Evolutionary conservation across 2,797 vertebrate genomes (phyloP).

Genomic region (Alfaro cultratus): DNA sequence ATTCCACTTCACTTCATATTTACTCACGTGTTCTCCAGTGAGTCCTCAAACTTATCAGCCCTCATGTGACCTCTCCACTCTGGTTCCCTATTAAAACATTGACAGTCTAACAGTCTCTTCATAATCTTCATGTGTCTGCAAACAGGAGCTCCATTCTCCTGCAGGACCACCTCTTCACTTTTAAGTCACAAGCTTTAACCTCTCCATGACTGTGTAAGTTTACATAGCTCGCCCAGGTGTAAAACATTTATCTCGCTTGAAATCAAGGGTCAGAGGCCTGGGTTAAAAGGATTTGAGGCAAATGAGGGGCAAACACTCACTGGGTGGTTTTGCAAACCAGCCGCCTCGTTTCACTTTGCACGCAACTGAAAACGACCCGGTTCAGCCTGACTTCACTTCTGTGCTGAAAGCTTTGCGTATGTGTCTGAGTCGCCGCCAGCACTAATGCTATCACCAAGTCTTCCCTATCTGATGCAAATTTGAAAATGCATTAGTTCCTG

Average conservation of each 20-base stretch:
- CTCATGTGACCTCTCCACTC: constrained; percentile 3
- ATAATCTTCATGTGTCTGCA: constrained; percentile 20
- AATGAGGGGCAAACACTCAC: constrained; percentile 44
- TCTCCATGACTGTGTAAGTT: constrained; percentile 20
- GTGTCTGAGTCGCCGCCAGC: not conserved
- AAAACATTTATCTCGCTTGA: constrained; percentile 59
- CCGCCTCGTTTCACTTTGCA: not conserved
- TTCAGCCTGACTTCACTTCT: constrained; percentile 15
- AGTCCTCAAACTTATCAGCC: not conserved
- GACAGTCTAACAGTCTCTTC: not conserved
- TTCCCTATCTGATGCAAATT: constrained; percentile 15
- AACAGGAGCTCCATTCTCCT: constrained; percentile 8
- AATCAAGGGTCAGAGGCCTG: constrained; percentile 23
- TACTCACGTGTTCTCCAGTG: not conserved
- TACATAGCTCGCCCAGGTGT: constrained; percentile 23
- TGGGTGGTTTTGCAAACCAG: constrained; percentile 36
- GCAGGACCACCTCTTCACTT: constrained; percentile 3
- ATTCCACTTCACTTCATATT: not conserved
- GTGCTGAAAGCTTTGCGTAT: constrained; percentile 1
- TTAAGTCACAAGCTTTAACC: constrained; percentile 22
- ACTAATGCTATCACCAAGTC: constrained; percentile 16
- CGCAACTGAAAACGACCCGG: constrained; percentile 6
- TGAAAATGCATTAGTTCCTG: constrained; percentile 27
- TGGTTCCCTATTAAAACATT: constrained; percentile 6
- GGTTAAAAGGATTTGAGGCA: constrained; percentile 55